These are phyloP conservation scores for Diaperis boleti DNA, from an alignment of 2,888 invertebrate genomes.

Conservation along the genomic window DNA sequence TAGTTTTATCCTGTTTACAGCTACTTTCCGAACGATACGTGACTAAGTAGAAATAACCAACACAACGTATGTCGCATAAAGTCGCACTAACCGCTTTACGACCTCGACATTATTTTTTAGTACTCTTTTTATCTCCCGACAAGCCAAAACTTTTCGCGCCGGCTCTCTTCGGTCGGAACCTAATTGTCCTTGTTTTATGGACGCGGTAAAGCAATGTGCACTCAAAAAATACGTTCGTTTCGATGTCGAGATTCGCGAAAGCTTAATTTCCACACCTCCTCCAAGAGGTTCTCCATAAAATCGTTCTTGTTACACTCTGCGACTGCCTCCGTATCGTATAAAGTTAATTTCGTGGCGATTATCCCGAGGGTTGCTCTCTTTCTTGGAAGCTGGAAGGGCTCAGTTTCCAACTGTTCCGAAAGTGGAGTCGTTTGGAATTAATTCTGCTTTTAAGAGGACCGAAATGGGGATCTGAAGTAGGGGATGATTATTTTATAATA, in stretches of 20 bases:
- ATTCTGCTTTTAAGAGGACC: too few species aligned
- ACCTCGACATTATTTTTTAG: slow-evolving; percentile 16
- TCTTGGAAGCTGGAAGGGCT: background rate
- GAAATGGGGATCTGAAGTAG: too few species aligned
- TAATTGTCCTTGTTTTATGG: slow-evolving; percentile 14
- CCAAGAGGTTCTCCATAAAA: slow-evolving; percentile 4
- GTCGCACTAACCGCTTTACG: slow-evolving; percentile 6
- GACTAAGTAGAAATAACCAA: slow-evolving; percentile 17
- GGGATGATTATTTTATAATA: too few species aligned
- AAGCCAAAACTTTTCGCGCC: slow-evolving; percentile 11
- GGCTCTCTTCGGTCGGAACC: slow-evolving; percentile 6
- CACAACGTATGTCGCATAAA: slow-evolving; percentile 4
- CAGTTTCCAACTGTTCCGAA: background rate
- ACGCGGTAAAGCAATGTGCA: slow-evolving; percentile 15
- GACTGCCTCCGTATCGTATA: slow-evolving; percentile 12
- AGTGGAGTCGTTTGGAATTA: background rate
- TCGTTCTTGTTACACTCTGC: slow-evolving; percentile 6
- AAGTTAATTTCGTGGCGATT: slow-evolving; percentile 28
- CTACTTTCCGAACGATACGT: slow-evolving; percentile 9
- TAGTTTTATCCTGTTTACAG: slow-evolving; percentile 14
- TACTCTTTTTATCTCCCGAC: slow-evolving; percentile 17
- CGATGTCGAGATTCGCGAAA: background rate
- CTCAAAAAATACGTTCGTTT: slow-evolving; percentile 1
- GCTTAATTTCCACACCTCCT: slow-evolving; percentile 8
- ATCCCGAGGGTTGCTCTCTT: slow-evolving; percentile 26